Base-by-base conservation (phyloP, 30 jellyfish, hydroid and myxozoan species). In the Pelagia noctiluca region DNA sequence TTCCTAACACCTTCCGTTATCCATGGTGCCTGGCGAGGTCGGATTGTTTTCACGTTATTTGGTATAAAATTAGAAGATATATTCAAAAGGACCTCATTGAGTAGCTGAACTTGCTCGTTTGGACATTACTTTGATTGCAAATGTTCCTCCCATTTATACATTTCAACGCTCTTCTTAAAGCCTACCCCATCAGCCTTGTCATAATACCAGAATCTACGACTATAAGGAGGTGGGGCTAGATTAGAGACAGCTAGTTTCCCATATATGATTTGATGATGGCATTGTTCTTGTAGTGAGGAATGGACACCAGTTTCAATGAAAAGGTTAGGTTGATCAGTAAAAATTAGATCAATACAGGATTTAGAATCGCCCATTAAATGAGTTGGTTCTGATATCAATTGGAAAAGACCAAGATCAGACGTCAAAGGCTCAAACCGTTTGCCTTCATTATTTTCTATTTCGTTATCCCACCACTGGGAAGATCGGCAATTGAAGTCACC, bases 391-490 rank as follows among this genome's bases (percentile, higher is more conserved):
- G 69, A 62, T 19, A 78, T 47, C 54, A 63, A 30, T 38, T 78
- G 82, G 0, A 60, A 47, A 30, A 78, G 28, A 22, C 82, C 89
- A 33, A 61, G 82, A 26, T 78, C 89, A 12, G 71, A 78, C 33
- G 89, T 30, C 26, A 78, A 30, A 3, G 78, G 89, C 62, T 62
- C 82, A 18, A 65, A 62, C 31, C 0, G 42, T 78, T 61, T 62
- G 19, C 89, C 89, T 42, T 54, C 88, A 2, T 76, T 73, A 25
- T 78, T 78, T 61, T 78, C 89, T 12, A 12, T 68, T 12, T 78
- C 89, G 61, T 78, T 78, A 22, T 78, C 71, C 73, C 89, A 78
- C 82, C 89, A 78, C 33, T 76, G 88, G 30, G 67, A 64, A 50
- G 77, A 76, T 54, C 79, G 60, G 50, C 87, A 76, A 29, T 60